Evolutionary conservation across 2,113 vertebrate genomes (phyloP).

Genomic region (Lycaon pictus): DNA sequence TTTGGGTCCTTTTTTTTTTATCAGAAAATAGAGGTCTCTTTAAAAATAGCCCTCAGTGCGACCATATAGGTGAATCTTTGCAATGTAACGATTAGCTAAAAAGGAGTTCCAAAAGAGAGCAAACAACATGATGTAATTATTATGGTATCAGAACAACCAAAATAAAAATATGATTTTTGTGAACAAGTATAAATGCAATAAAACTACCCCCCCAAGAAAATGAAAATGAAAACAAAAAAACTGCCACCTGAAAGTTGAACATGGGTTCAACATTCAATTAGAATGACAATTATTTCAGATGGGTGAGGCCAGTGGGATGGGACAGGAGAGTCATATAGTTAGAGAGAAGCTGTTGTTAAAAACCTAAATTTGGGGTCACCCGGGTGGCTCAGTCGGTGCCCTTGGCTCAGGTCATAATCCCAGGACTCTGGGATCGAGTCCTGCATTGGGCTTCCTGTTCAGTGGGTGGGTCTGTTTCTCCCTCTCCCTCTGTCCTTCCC

Average conservation of each 20-base stretch:
- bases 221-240: not conserved
- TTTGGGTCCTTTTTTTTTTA: not conserved
- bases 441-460: no score
- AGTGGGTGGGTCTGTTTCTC: no score
- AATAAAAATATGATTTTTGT: slow-evolving; percentile 41
- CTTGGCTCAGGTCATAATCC: no score
- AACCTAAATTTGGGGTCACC: not conserved
- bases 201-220: not conserved
- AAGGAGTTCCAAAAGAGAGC: not conserved
- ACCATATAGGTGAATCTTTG: not conserved
- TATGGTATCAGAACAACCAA: not conserved
- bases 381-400: no score
- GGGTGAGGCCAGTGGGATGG: not conserved
- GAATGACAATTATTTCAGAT: slow-evolving; percentile 6
- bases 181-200: not conserved
- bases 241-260: not conserved
- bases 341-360: not conserved
- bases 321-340: not conserved
- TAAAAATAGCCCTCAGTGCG: not conserved
- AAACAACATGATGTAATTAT: not conserved
- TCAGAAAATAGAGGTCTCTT: not conserved
- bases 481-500: no score
- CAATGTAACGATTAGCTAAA: not conserved
- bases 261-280: not conserved
- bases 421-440: no score